Evolutionary conservation across 2,113 vertebrate genomes (phyloP).

Genomic region (Brachypodius melanocephalos): DNA sequence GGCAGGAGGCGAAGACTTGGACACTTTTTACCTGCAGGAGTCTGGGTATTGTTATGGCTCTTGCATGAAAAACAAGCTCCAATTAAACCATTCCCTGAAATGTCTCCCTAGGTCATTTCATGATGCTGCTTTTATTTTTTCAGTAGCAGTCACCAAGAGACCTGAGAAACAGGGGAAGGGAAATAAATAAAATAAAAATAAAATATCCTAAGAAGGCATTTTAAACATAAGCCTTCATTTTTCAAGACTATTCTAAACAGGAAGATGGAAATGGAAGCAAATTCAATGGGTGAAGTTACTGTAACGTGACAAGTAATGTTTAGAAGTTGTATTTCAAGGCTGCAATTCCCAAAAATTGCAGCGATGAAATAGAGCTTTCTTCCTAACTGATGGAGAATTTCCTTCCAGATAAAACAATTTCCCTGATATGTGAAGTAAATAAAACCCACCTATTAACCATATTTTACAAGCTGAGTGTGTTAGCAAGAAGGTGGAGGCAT

Average conservation of each 20-base stretch:
- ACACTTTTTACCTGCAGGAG: not conserved
- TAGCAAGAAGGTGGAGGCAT: not conserved
- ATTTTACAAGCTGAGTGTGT: not conserved
- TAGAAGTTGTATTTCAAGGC: slow-evolving; percentile 30
- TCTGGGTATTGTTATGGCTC: not conserved
- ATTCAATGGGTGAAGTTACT: slow-evolving; percentile 25
- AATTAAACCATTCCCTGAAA: slow-evolving; percentile 22
- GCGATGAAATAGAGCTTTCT: slow-evolving; percentile 6
- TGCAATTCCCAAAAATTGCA: slow-evolving; percentile 28
- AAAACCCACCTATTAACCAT: slow-evolving; percentile 31
- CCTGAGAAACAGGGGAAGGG: not conserved
- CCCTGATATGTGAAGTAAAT: slow-evolving; percentile 33
- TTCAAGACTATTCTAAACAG: slow-evolving; percentile 1
- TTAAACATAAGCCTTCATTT: slow-evolving; percentile 39
- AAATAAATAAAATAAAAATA: slow-evolving; percentile 29
- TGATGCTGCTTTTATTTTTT: not conserved
- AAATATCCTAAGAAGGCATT: not conserved
- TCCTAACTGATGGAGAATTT: slow-evolving; percentile 38
- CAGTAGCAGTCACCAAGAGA: slow-evolving; percentile 12
- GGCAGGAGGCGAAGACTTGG: not conserved
- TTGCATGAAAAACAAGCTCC: slow-evolving; percentile 13
- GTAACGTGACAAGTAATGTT: slow-evolving; percentile 26
- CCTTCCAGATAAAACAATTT: slow-evolving; percentile 35
- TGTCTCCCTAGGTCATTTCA: slow-evolving; percentile 14
- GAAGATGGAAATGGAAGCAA: not conserved